phyloP scores from a whole-genome alignment of 2,888 invertebrate genomes.

The Nemapogon koenigi region DNA sequence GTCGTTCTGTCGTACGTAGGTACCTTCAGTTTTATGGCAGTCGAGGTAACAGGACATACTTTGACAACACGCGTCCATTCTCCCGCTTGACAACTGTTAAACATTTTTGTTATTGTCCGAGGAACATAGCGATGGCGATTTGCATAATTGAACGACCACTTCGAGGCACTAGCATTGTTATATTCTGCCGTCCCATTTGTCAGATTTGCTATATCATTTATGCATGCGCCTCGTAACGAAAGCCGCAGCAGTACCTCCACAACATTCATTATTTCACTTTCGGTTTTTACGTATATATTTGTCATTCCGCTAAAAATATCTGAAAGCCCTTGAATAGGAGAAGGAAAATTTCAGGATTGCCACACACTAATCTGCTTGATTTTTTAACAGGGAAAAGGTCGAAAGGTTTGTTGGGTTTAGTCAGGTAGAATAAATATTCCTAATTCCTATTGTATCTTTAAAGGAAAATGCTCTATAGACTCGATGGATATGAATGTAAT shows the following conservation, averaged over 20 bases:
- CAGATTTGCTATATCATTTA: conserved; percentile 63
- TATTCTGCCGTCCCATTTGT: conserved; percentile 62
- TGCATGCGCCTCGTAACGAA: conserved; percentile 59
- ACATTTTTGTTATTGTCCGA: conserved; percentile 62
- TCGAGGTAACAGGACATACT: conserved; percentile 46
- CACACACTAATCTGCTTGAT: conserved; percentile 42
- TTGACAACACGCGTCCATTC: conserved; percentile 21
- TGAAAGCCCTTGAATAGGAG: conserved; percentile 22
- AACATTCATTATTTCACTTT: conserved; percentile 53
- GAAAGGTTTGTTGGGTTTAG: conserved; percentile 45
- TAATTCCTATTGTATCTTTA: no score
- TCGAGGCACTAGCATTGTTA: conserved; percentile 62
- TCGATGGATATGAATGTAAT: no score
- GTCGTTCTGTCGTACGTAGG: conserved; percentile 49
- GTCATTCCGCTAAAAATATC: conserved; percentile 35
- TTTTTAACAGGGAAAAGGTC: conserved; percentile 39
- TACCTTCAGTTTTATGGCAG: conserved; percentile 54
- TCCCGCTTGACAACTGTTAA: conserved; percentile 58
- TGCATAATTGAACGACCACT: conserved; percentile 66
- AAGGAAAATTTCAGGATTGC: no score
- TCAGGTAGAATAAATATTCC: conserved; percentile 47
- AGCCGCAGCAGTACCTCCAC: conserved; percentile 45
- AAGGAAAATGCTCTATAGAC: no score
- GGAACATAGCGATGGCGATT: conserved; percentile 55
- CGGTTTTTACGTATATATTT: conserved; percentile 47